Base-by-base conservation (phyloP, 1,140 invertebrate species). In the Manduca sexta region DNA sequence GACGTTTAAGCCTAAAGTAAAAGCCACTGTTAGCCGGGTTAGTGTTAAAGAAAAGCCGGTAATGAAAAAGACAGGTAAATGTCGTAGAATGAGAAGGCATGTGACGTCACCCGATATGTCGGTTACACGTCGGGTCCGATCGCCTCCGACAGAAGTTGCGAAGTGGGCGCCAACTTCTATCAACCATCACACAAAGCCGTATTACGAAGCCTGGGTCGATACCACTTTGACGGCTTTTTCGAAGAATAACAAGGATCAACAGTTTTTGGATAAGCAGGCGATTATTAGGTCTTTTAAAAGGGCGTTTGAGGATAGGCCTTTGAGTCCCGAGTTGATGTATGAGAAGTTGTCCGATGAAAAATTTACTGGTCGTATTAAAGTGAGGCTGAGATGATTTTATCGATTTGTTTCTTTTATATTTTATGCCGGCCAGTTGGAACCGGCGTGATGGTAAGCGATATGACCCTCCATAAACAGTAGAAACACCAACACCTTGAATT, bases 131-230 rank as follows among this genome's bases (percentile, higher is more conserved):
- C 12, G 12, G 2, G 31, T 5, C 38, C 31, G 3, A 53, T 54
- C 63, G 0, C 65, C 68, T 15, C 52, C 56, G n/a, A 78, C 74
- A 0, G 74, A 77, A 55, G 64, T 77, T 0, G 73, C 69, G 0
- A 80, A 76, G 48, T 80, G 73, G 74, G 62, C 56, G 15, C 66
- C 74, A 3, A 45, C 50, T 10, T 65, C 52, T 3, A 38, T 70
- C 0, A 69, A 64, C 3, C 48, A 58, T n/a, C 63, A 73, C 10
- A 73, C 74, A 0, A 69, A 69, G 45, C 69, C 64, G 1, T 81
- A 81, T 38, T 83, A 83, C 51, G 79, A 81, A 39, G 79, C 77
- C 0, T 83, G 79, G 77, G 59, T 83, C 0, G 55, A 72, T 16
- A 76, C 64, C 4, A 73, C 67, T 0, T 26, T 74, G 7, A 49